Evolutionary conservation across 2,797 vertebrate genomes (phyloP).

Genomic region (Poeciliopsis paucimaculata): DNA sequence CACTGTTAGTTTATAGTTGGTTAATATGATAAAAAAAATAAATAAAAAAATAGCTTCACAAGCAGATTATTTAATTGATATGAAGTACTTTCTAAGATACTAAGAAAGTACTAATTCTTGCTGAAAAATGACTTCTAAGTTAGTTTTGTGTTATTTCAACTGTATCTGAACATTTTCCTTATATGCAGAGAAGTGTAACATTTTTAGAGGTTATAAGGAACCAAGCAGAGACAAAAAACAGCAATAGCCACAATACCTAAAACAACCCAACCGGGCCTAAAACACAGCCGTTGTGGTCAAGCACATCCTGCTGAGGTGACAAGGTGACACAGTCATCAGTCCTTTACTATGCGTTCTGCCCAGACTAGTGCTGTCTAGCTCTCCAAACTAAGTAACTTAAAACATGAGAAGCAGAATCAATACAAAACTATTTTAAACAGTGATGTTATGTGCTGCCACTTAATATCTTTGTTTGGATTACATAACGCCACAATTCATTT

Average conservation of each 20-base stretch:
- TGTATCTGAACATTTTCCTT: neutral
- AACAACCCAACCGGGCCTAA: neutral
- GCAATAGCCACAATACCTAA: neutral
- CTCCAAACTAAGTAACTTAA: neutral
- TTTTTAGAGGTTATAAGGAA: neutral
- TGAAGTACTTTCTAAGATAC: too few relatives aligned
- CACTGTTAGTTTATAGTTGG: too few relatives aligned
- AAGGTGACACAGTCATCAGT: neutral
- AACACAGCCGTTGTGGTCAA: neutral
- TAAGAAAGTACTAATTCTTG: too few relatives aligned
- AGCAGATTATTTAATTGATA: too few relatives aligned
- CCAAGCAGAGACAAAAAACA: neutral
- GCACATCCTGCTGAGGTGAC: neutral
- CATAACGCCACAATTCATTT: neutral
- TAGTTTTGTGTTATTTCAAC: neutral
- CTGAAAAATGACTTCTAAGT: too few relatives aligned
- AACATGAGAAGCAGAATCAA: neutral
- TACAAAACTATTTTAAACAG: neutral
- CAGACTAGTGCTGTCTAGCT: neutral
- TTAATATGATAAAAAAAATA: too few relatives aligned
- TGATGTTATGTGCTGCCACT: neutral
- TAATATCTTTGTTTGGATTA: neutral
- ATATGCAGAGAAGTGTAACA: neutral
- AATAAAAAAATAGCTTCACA: too few relatives aligned
- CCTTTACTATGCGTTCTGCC: neutral